These are phyloP conservation scores for Epsilonema sp. DNA, from an alignment of 2,888 invertebrate species.

Conservation along the genomic window DNA sequence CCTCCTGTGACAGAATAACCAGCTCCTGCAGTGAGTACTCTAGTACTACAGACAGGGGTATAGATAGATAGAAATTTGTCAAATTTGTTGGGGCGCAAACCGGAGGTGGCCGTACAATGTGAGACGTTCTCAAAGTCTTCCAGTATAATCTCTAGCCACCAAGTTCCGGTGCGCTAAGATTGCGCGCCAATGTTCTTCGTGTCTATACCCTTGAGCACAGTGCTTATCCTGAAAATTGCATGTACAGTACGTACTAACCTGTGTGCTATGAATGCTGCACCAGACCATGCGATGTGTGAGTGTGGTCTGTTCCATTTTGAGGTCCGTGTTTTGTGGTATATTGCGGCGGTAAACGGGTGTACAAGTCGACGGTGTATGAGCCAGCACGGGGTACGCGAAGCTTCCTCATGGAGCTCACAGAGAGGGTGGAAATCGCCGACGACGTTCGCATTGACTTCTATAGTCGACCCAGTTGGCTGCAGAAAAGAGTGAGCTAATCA, in stretches of 20 bases:
- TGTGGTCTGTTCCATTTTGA: too few species aligned
- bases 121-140: background rate
- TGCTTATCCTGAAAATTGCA: too few species aligned
- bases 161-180: too few species aligned
- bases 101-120: conserved; percentile 3
- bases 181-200: too few species aligned
- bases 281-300: too few species aligned
- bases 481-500: background rate
- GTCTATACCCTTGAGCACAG: too few species aligned
- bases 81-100: conserved; percentile 25
- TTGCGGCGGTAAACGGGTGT: conserved; percentile 27
- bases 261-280: too few species aligned
- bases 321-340: conserved; percentile 31
- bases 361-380: conserved; percentile 25
- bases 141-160: too few species aligned
- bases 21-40: conserved; percentile 28
- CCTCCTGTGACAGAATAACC: conserved; percentile 39
- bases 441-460: conserved; percentile 81
- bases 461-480: conserved; percentile 46
- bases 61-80: background rate
- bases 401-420: conserved; percentile 41
- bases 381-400: conserved; percentile 32
- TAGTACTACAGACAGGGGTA: too few species aligned
- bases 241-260: too few species aligned
- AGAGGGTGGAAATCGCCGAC: conserved; percentile 49